These are phyloP conservation scores for Oreochromis spilurus DNA, from an alignment of 2,113 vertebrate genomes.

Conservation along the genomic window DNA sequence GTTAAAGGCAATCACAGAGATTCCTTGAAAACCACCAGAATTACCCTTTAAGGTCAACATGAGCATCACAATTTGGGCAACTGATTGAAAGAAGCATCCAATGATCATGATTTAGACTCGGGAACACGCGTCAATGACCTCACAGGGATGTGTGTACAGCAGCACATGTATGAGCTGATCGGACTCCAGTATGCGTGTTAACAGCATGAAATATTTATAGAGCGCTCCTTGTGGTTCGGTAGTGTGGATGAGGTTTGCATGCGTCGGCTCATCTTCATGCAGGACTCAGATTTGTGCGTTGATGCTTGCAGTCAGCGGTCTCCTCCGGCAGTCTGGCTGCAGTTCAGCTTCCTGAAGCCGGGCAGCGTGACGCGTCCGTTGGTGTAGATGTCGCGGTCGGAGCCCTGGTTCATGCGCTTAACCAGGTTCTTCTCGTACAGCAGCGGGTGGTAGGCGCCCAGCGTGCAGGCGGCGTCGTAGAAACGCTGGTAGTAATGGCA, in stretches of 20 bases:
- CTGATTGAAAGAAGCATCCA: not conserved
- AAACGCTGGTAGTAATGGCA: slow-evolving; percentile 80
- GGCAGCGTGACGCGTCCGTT: slow-evolving; percentile 70
- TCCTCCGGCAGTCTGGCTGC: slow-evolving; percentile 16
- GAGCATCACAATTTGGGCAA: not conserved
- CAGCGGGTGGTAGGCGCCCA: slow-evolving; percentile 78
- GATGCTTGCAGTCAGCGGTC: not conserved
- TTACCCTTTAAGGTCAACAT: not conserved
- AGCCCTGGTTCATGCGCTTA: slow-evolving; percentile 75
- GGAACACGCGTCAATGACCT: not conserved
- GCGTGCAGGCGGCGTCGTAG: slow-evolving; percentile 74
- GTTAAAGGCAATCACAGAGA: not conserved
- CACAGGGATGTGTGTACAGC: not conserved
- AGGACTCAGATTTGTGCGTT: not conserved
- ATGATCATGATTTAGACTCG: not conserved
- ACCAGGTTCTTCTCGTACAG: slow-evolving; percentile 81
- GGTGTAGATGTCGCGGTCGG: slow-evolving; percentile 64
- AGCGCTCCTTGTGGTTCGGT: not conserved
- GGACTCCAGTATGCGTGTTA: not conserved
- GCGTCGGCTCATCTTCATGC: slow-evolving; percentile 28
- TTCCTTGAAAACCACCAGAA: not conserved
- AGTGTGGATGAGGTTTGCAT: slow-evolving; percentile 19
- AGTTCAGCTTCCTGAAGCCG: slow-evolving; percentile 67
- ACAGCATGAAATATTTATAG: not conserved
- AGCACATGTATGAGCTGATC: not conserved